phyloP scores from a whole-genome alignment of 2,888 invertebrate genomes.

The Polyommatus icarus region DNA sequence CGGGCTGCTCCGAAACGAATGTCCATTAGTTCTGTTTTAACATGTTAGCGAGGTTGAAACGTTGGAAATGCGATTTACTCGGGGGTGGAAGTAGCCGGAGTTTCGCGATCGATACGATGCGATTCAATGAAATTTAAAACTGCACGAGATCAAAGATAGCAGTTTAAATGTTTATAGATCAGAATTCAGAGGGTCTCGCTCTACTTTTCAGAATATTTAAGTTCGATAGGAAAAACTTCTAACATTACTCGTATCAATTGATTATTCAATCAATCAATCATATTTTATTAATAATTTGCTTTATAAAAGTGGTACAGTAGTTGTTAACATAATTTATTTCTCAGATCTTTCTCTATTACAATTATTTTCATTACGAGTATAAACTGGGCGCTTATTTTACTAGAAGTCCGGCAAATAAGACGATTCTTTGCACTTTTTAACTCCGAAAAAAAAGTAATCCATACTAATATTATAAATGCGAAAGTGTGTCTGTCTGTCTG shows the following conservation, averaged over 20 bases:
- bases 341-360: too few species aligned
- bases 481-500: too few species aligned
- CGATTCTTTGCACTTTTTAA: too few species aligned
- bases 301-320: too few species aligned
- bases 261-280: background rate
- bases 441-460: too few species aligned
- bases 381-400: too few species aligned
- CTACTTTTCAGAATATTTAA: background rate
- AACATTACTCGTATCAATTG: background rate
- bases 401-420: too few species aligned
- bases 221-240: background rate
- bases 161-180: constrained; percentile 9
- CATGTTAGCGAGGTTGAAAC: constrained; percentile 81
- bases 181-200: background rate
- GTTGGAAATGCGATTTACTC: constrained; percentile 80
- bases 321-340: too few species aligned
- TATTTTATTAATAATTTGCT: too few species aligned
- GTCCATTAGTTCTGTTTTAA: constrained; percentile 82
- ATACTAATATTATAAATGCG: too few species aligned
- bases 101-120: constrained; percentile 70
- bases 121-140: constrained; percentile 55
- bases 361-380: too few species aligned
- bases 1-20: constrained; percentile 79
- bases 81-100: constrained; percentile 75
- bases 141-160: constrained; percentile 32